Conservation (phyloP, 2,888 invertebrate species). For the Galerucella pusilla region DNA sequence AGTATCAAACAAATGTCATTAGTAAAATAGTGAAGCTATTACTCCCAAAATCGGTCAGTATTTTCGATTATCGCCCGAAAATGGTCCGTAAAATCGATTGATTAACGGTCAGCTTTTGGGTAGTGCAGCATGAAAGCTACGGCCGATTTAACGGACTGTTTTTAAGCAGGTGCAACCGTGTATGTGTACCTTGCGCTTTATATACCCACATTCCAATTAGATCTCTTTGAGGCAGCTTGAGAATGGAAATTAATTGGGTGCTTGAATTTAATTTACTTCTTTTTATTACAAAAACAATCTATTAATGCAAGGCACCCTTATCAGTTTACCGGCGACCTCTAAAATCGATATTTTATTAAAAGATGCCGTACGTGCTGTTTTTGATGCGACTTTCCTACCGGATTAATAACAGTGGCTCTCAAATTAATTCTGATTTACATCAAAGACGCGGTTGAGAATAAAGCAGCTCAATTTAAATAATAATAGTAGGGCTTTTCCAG, state of each 20-base stretch:
- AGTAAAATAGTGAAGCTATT: too few species aligned
- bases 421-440: constrained; percentile 1
- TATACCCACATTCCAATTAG: background rate
- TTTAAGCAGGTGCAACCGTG: too few species aligned
- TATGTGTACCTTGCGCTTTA: too few species aligned
- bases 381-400: background rate
- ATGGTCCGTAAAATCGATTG: too few species aligned
- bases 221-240: background rate
- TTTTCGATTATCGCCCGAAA: too few species aligned
- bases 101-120: too few species aligned
- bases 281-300: background rate
- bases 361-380: constrained; percentile 5
- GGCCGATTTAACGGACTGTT: too few species aligned
- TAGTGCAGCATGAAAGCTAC: too few species aligned
- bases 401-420: constrained; percentile 3
- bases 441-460: background rate
- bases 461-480: background rate
- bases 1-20: too few species aligned
- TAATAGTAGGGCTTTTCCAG: background rate
- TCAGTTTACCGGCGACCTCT: background rate
- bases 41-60: too few species aligned
- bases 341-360: constrained; percentile 1
- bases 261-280: background rate
- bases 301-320: background rate
- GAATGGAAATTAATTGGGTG: background rate